Conservation (phyloP, 2,888 invertebrate genomes). For the Colostygia pectinataria region DNA sequence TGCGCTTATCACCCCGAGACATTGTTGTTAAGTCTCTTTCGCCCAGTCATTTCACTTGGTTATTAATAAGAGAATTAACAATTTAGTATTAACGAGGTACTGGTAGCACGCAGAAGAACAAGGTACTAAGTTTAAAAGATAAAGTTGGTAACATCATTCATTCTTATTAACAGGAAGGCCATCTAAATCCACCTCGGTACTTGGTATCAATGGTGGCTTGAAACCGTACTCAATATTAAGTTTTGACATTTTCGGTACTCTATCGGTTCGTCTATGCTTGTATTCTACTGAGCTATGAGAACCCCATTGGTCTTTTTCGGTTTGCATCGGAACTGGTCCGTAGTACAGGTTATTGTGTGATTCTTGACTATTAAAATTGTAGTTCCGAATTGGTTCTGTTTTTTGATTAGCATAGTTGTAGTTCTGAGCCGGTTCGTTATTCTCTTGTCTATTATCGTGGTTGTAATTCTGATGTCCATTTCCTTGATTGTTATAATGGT, state of each 20-base stretch:
- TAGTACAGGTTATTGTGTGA: conserved; percentile 38
- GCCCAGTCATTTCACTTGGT: too few relatives aligned
- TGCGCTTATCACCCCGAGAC: too few relatives aligned
- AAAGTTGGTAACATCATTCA: conserved; percentile 21
- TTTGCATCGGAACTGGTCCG: conserved; percentile 78
- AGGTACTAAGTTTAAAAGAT: too few relatives aligned
- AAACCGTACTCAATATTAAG: conserved; percentile 91
- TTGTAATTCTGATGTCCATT: conserved; percentile 2
- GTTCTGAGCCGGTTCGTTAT: background rate
- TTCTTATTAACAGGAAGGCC: conserved; percentile 83
- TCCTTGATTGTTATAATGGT: conserved; percentile 40
- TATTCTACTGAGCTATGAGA: conserved; percentile 49
- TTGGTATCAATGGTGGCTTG: conserved; percentile 91
- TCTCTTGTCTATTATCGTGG: too few relatives aligned
- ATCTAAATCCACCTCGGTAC: conserved; percentile 89
- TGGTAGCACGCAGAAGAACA: background rate
- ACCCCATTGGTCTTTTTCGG: conserved; percentile 49
- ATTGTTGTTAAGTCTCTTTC: too few relatives aligned
- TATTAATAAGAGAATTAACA: too few relatives aligned
- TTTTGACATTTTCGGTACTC: conserved; percentile 70
- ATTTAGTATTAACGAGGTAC: background rate
- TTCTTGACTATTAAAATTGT: conserved; percentile 13
- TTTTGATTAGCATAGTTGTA: background rate
- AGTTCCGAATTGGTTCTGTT: conserved; percentile 32
- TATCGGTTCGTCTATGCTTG: conserved; percentile 79